Evolutionary conservation across 1,140 invertebrate species (phyloP).

Genomic region (Caenorhabditis tropicalis): DNA sequence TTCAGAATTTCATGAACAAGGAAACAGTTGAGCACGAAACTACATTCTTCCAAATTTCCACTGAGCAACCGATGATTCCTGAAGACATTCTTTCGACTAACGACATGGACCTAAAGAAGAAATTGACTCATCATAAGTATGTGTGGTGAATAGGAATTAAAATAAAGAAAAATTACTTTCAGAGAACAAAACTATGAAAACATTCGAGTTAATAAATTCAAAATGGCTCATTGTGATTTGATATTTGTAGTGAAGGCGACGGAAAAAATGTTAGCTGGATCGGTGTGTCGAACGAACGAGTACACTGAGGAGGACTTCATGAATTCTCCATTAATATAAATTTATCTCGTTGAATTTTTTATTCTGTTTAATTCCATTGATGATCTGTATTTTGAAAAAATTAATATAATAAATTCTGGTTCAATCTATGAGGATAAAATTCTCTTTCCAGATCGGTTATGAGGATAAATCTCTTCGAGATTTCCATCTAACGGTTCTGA

Average conservation of each 20-base stretch:
- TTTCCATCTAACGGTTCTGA: no score
- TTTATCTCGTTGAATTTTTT: background rate
- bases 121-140: background rate
- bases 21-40: background rate
- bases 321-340: background rate
- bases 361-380: no score
- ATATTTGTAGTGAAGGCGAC: background rate
- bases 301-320: background rate
- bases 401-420: no score
- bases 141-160: background rate
- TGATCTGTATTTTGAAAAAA: no score
- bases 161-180: background rate
- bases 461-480: no score
- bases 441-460: no score
- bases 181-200: background rate
- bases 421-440: no score
- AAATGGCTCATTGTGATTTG: background rate
- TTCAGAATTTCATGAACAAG: background rate
- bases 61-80: background rate
- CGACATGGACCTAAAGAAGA: background rate
- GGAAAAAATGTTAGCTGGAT: background rate
- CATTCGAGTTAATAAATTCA: background rate
- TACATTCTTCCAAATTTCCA: background rate
- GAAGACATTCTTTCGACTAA: background rate
- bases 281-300: background rate